Conservation (phyloP, 2,888 invertebrate species). For the Camponotus fellah region DNA sequence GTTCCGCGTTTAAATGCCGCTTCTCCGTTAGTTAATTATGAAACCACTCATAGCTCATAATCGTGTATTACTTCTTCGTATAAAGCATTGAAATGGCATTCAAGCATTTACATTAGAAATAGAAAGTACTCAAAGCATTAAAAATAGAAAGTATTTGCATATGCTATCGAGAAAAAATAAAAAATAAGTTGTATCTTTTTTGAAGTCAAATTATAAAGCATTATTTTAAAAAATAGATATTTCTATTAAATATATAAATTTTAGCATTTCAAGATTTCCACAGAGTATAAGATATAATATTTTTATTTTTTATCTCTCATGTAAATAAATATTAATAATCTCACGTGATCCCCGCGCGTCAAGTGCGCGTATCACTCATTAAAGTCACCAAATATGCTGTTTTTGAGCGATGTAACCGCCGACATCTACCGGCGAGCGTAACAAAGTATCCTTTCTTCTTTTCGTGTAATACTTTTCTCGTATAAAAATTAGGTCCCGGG, state of each 20-base stretch:
- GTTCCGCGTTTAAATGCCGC: constrained; percentile 40
- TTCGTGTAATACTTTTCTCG: constrained; percentile 15
- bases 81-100: neutral
- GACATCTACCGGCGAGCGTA: constrained; percentile 37
- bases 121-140: neutral
- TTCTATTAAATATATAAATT: neutral
- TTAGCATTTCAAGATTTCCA: neutral
- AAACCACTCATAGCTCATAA: neutral
- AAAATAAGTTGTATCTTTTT: neutral
- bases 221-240: neutral
- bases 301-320: neutral
- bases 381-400: constrained; percentile 4
- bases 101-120: neutral
- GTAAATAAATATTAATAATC: neutral
- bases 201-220: neutral
- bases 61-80: neutral
- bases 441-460: neutral
- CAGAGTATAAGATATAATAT: neutral
- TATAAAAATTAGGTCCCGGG: constrained; percentile 39
- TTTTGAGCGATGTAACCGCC: neutral
- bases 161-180: neutral
- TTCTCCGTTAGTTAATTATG: constrained; percentile 40
- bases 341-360: too few species aligned
- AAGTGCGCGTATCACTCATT: constrained; percentile 7
- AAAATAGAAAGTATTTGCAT: neutral